Percentiles rank a stretch among this genome's conserved stretches.
These are phyloP conservation scores for Channallabes apus DNA, from an alignment of 2,797 vertebrate genomes.

Conservation along the genomic window DNA sequence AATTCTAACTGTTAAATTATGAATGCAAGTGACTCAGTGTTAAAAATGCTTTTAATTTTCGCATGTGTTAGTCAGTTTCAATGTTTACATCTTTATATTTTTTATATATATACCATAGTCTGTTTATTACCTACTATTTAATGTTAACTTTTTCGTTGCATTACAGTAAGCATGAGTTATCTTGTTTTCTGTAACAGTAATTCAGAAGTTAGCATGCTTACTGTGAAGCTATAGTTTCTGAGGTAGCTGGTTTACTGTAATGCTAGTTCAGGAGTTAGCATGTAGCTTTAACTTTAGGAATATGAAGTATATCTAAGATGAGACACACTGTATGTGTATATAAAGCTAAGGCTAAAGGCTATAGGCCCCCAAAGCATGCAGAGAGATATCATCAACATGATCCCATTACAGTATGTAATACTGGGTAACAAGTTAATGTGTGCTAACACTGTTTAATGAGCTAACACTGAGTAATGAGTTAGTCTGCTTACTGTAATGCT, in stretches of 20 bases:
- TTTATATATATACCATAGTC: not conserved
- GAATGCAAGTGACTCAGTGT: not conserved
- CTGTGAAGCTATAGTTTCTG: too few species aligned
- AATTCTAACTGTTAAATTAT: too few species aligned
- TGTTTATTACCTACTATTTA: not conserved
- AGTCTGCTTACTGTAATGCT: too few species aligned
- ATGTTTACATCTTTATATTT: not conserved
- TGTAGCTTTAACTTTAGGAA: not conserved
- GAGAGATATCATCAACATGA: slow-evolving; percentile 1
- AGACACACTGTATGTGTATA: not conserved
- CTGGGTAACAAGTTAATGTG: too few species aligned
- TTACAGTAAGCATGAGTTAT: not conserved
- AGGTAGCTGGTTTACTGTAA: too few species aligned
- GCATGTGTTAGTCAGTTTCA: not conserved
- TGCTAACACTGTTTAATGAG: too few species aligned
- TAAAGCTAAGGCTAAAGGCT: not conserved
- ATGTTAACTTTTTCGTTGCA: not conserved
- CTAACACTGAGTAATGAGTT: too few species aligned
- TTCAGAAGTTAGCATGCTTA: too few species aligned
- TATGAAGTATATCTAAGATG: not conserved
- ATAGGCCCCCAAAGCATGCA: not conserved
- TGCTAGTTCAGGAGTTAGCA: too few species aligned
- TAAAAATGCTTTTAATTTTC: not conserved
- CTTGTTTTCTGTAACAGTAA: too few species aligned
- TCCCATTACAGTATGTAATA: not conserved